These are phyloP conservation scores for Nycticebus coucang DNA, from an alignment of 2,113 vertebrate species.

Conservation along the genomic window DNA sequence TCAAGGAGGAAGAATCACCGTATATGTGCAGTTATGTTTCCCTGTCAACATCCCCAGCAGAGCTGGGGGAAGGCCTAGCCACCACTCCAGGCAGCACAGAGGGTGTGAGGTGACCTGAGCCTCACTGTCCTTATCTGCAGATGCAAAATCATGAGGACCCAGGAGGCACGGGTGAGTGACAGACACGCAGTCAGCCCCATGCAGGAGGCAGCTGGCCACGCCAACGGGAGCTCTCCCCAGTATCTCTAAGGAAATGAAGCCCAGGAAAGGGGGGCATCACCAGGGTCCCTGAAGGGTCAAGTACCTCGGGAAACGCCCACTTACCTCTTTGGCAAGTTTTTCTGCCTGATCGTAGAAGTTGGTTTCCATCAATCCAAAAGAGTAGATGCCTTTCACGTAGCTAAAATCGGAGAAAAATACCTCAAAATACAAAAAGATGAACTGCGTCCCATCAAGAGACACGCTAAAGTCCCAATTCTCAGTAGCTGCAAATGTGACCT, in stretches of 20 bases:
- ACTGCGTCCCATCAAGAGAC: fast-evolving
- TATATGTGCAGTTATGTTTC: fast-evolving
- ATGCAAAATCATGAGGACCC: background rate
- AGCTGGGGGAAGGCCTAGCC: background rate
- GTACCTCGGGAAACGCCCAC: fast-evolving
- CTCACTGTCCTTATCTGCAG: background rate
- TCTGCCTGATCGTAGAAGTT: slow-evolving; percentile 91
- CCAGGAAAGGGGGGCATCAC: background rate
- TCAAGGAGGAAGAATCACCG: background rate
- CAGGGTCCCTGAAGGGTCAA: fast-evolving
- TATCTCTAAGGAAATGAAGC: background rate
- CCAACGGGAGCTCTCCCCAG: fast-evolving
- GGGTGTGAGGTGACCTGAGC: fast-evolving
- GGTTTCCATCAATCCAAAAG: slow-evolving; percentile 96
- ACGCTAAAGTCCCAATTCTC: fast-evolving
- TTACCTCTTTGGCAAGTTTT: slow-evolving; percentile 93
- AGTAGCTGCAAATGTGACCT: background rate
- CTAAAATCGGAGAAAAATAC: slow-evolving; percentile 78
- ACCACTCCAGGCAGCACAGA: fast-evolving
- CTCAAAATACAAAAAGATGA: background rate
- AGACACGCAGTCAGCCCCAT: background rate
- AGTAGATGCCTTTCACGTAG: slow-evolving; percentile 93
- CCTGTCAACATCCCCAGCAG: background rate
- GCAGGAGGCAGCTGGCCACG: background rate
- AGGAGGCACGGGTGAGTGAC: background rate